These are phyloP conservation scores for Apodemia zela DNA, from an alignment of 2,888 invertebrate genomes.

Conservation along the genomic window DNA sequence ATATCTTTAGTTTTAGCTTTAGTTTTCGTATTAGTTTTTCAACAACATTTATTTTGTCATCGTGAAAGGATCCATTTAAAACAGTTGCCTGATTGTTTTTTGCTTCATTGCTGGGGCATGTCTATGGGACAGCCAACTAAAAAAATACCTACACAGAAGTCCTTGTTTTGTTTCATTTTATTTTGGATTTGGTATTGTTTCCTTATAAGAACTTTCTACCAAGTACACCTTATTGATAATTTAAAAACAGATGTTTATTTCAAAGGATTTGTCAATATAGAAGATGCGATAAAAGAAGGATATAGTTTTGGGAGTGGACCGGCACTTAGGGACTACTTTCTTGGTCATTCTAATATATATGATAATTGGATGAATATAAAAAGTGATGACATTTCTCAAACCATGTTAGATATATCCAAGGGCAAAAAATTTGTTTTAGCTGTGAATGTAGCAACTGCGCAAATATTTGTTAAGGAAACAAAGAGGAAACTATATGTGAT, in stretches of 20 bases:
- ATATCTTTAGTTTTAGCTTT: constrained; percentile 51
- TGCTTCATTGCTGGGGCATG: constrained; percentile 37
- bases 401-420: constrained; percentile 42
- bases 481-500: constrained; percentile 46
- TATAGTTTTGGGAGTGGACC: constrained; percentile 56
- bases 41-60: constrained; percentile 36
- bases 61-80: not conserved
- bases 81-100: constrained; percentile 35
- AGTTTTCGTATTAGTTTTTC: constrained; percentile 41
- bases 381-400: constrained; percentile 40
- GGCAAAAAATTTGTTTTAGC: constrained; percentile 55
- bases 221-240: constrained; percentile 55
- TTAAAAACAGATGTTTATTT: constrained; percentile 52
- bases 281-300: constrained; percentile 48
- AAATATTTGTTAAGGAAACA: constrained; percentile 38
- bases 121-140: constrained; percentile 55
- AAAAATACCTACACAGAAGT: constrained; percentile 45
- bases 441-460: constrained; percentile 46
- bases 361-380: constrained; percentile 48
- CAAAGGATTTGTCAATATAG: constrained; percentile 45
- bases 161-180: constrained; percentile 43
- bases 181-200: constrained; percentile 63
- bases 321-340: constrained; percentile 54
- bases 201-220: constrained; percentile 59
- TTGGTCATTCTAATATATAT: constrained; percentile 47